Evolutionary conservation across 2,797 vertebrate genomes (phyloP).

Genomic region (Momotus momota): DNA sequence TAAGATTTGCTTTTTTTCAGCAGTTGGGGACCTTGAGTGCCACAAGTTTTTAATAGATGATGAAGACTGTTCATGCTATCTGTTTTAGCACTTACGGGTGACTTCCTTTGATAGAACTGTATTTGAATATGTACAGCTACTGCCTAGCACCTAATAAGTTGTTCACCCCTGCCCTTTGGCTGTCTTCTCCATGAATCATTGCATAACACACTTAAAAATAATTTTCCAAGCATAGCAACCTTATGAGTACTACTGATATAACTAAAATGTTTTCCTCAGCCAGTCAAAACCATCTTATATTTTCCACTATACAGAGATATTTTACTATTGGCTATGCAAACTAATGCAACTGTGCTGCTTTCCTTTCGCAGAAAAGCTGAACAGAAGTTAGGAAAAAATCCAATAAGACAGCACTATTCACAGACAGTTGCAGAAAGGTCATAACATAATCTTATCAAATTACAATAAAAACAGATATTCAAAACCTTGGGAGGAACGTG

Average conservation of each 20-base stretch:
- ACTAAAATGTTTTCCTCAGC: neutral
- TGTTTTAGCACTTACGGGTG: neutral
- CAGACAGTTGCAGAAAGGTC: neutral
- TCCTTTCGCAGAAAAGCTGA: neutral
- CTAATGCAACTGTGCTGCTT: neutral
- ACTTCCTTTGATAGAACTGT: neutral
- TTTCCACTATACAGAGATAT: neutral
- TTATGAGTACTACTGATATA: neutral
- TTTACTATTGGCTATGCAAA: neutral
- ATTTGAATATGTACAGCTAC: neutral
- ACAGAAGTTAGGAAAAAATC: neutral
- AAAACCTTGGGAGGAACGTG: neutral
- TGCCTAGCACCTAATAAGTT: neutral
- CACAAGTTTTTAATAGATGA: neutral
- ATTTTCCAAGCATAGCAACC: neutral
- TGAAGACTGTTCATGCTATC: rapidly evolving
- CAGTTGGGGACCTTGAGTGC: rapidly evolving
- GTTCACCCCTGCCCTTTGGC: neutral
- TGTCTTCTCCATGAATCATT: neutral
- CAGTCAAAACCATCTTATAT: neutral
- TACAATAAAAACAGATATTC: neutral
- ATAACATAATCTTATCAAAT: neutral
- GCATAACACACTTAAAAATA: neutral
- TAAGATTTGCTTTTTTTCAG: neutral
- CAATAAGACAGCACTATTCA: neutral